A percentile compares a stretch with the other conserved stretches of the same genome.
phyloP scores from a whole-genome alignment of 2,797 vertebrate species.

The Pseudochirops corinnae region DNA sequence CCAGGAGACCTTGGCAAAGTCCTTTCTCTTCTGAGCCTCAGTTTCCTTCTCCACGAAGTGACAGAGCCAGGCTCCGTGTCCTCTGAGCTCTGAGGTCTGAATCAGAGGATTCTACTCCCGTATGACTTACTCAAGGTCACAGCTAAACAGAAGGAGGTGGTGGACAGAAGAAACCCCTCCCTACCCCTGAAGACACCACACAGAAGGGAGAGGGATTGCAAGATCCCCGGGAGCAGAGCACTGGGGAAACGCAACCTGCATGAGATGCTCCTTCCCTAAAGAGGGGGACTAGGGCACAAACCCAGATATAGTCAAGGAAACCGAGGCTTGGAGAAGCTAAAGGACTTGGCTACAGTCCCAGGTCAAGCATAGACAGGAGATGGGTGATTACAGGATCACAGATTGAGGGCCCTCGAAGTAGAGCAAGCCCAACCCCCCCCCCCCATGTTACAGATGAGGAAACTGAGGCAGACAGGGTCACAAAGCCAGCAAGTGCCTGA shows the following conservation, averaged over 20 bases:
- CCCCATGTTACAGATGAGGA: constrained; percentile 25
- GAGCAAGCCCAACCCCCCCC: not conserved
- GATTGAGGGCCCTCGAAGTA: not conserved
- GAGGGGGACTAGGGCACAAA: not conserved
- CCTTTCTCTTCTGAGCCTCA: not conserved
- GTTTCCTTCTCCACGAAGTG: not conserved
- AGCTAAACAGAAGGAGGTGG: not conserved
- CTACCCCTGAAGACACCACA: not conserved
- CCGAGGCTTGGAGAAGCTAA: not conserved
- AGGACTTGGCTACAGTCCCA: not conserved
- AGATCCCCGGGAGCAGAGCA: not conserved
- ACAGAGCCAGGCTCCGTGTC: not conserved
- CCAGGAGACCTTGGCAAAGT: not conserved
- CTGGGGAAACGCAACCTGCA: not conserved
- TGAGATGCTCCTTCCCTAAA: not conserved
- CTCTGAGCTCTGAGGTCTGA: not conserved
- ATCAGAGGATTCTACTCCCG: not conserved
- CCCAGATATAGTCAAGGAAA: not conserved
- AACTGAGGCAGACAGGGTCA: constrained; percentile 20
- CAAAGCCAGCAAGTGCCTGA: constrained; percentile 1
- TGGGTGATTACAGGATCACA: not conserved
- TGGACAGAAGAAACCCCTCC: not conserved
- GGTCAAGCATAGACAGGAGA: not conserved
- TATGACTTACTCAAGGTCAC: not conserved
- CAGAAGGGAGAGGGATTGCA: not conserved